These are phyloP conservation scores for Valencia hispanica DNA, from an alignment of 2,797 vertebrate species.

Conservation along the genomic window DNA sequence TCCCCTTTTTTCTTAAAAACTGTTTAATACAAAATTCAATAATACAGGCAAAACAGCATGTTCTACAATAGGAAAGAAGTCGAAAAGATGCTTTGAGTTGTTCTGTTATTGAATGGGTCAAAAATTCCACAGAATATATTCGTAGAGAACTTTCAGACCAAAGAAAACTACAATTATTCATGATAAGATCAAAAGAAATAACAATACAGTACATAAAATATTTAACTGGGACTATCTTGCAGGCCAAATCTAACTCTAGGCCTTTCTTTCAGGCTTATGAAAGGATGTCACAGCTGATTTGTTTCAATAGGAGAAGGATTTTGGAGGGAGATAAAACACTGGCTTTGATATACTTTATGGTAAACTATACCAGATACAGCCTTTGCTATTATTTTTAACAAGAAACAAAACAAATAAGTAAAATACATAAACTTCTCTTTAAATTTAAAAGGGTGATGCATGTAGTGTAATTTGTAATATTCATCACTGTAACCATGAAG, in stretches of 20 bases:
- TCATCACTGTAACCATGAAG: too few species aligned
- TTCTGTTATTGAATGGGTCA: not conserved
- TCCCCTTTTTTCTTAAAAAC: not conserved
- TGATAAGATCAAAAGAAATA: constrained; percentile 68
- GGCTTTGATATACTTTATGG: constrained; percentile 50
- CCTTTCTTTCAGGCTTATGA: constrained; percentile 63
- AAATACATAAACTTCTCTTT: not conserved
- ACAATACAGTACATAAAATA: constrained; percentile 60
- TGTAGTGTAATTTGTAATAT: not conserved
- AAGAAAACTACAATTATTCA: constrained; percentile 61
- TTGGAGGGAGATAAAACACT: constrained; percentile 50
- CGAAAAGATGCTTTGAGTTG: not conserved
- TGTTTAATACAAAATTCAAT: not conserved
- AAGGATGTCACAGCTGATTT: constrained; percentile 69
- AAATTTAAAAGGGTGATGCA: not conserved
- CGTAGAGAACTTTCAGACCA: constrained; percentile 21
- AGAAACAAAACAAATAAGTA: not conserved
- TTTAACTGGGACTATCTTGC: constrained; percentile 68
- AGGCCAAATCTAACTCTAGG: constrained; percentile 58
- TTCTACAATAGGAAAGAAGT: not conserved
- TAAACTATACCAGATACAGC: constrained; percentile 17
- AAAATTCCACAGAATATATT: not conserved
- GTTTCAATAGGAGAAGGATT: constrained; percentile 63
- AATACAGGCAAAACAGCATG: not conserved
- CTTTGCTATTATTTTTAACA: constrained; percentile 1